Evolutionary conservation across 2,797 vertebrate genomes (phyloP), one percentile per base, ranked within the genome.

Genomic region (Manis crassicaudata): DNA sequence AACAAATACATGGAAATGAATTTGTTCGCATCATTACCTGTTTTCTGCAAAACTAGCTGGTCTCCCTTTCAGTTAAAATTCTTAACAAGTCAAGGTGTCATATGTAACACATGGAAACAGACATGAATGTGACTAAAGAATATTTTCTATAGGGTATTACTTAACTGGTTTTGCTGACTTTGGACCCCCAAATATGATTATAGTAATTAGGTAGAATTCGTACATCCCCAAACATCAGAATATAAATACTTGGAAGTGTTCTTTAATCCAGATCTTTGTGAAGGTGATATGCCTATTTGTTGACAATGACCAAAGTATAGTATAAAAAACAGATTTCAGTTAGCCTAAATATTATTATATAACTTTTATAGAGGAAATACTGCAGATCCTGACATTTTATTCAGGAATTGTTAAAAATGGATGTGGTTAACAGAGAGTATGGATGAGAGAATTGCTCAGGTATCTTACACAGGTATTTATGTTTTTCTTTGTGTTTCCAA

Each of bases 1-100:
- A 84, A 43, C 67, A 96, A 95, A 85, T 92, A 65, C 29, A 16
- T 58, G 40, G 52, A 79, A 96, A 75, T 89, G 54, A 84, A 80
- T 95, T 86, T 89, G 43, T 87, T 92, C 88, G 83, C 60, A 80
- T 90, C 43, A 20, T 96, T 88, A 82, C 16, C 35, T 40, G 3
- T 52, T 96, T 88, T 84, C 77, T 94, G 35, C 21, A 83, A 72
- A 79, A 80, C 68, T 79, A 79, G 20, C 63, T 94, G 86, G n/a
- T 96, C 40, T 85, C 25, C 60, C 52, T 76, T 95, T 95, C 65
- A 62, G 62, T 80, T 77, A 80, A 95, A 94, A 63, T 80, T 90
- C n/a, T 72, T 88, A 76, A 77, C 58, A 46, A 90, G 58, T 90
- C 58, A 87, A 81, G 70, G 56, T 92, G 60, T 94, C 46, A 73